A percentile compares a stretch with the other conserved stretches of the same genome.
Conservation (phyloP, 2,888 invertebrate species). For the Chirona hameri region DNA sequence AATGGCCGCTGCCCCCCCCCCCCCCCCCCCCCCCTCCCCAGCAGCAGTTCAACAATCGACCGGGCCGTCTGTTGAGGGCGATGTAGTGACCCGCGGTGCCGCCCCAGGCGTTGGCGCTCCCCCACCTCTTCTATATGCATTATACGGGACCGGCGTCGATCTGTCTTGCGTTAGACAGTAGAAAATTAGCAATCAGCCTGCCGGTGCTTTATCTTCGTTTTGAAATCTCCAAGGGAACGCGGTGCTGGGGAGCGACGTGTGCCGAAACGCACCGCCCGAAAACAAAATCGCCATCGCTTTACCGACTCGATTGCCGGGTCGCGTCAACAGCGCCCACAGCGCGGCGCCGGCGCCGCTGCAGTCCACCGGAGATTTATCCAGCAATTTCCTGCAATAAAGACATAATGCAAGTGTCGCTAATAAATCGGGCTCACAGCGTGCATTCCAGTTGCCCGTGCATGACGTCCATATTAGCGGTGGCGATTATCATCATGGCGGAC, state of each 20-base stretch:
- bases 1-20: no score
- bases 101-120: neutral
- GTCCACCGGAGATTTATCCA: neutral
- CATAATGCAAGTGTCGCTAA: slow-evolving; percentile 25
- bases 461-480: slow-evolving; percentile 8
- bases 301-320: neutral
- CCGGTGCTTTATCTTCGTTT: slow-evolving; percentile 27
- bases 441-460: neutral
- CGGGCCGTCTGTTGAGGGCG: no score
- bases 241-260: neutral
- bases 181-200: slow-evolving; percentile 28
- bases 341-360: neutral
- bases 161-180: slow-evolving; percentile 24
- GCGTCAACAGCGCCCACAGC: neutral
- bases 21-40: no score
- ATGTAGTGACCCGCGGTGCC: no score
- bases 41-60: no score
- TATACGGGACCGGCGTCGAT: slow-evolving; percentile 4
- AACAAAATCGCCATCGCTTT: neutral
- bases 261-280: neutral
- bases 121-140: slow-evolving; percentile 25
- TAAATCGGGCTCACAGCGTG: neutral
- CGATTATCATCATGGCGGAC: neutral
- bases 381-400: slow-evolving; percentile 23
- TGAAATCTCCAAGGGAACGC: slow-evolving; percentile 13